Base-by-base conservation (phyloP, 2,797 vertebrate species). In the Squalus acanthias region DNA sequence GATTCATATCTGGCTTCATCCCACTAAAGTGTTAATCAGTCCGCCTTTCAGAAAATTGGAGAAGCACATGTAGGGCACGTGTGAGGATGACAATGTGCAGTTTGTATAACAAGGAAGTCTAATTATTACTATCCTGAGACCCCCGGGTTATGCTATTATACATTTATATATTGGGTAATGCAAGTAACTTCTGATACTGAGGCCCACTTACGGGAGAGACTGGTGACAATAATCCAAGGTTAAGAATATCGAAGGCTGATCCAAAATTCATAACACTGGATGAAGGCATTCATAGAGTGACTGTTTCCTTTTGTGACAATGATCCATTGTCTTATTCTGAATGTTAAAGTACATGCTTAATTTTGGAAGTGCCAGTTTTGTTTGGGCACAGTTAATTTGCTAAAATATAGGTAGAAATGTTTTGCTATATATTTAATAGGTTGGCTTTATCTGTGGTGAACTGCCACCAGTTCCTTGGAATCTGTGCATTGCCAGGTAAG, bases 401-500 rank as follows among this genome's bases (percentile, higher is more conserved):
- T 0, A 0, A 46, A 39, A 76, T 7, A 46, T 57, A 8, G 8
- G 4, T 92, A 57, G 29, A 60, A 92, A 76, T 39, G 65, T 87
- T 82, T 96, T 92, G 97, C 65, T 93, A 46, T 69, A 24, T 8
- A 96, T 95, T 92, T 95, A 24, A 0, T 87, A 99, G 99, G 99
- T 97, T 99, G 82, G 97, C 98, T 72, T 97, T 99, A 97, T 98
- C 98, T 46, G 96, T 97, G 79, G 98, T 98, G 76, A 98, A 98
- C 46, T 98, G 97, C 95, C 98, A 98, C 0, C 98, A 98, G 96
- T 98, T 98, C 97, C 97, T 99, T 12, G 99, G 99, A 87, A 98
- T 99, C 85, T 99, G 98, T 97, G 98, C 98, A 17, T 97, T 99
- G 96, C 99, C 99, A 97, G 99, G 99, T 99, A 97, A 96, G 97